Evolutionary conservation across 2,888 invertebrate genomes (phyloP).

Genomic region (Platerodrilus igneus): DNA sequence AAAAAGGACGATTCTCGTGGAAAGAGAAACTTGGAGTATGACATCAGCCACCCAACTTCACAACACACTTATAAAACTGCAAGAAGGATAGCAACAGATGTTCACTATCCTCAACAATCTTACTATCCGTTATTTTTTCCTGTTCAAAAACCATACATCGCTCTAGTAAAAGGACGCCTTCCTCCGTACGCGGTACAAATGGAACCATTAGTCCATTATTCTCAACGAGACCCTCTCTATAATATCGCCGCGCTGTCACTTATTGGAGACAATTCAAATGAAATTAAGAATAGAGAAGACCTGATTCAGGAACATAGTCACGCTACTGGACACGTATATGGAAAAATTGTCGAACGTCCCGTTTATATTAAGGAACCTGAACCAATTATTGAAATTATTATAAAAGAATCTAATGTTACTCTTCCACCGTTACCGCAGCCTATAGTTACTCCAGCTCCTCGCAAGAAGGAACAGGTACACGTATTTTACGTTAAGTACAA

Average conservation of each 20-base stretch:
- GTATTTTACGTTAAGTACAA: conserved; percentile 90
- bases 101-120: conserved; percentile 35
- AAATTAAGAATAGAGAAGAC: conserved; percentile 50
- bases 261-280: conserved; percentile 46
- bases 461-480: conserved; percentile 79
- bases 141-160: conserved; percentile 35
- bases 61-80: conserved; percentile 53
- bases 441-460: conserved; percentile 51
- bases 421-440: conserved; percentile 60
- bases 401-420: conserved; percentile 82
- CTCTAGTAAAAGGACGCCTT: conserved; percentile 43
- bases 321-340: conserved; percentile 49
- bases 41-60: conserved; percentile 56
- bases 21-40: conserved; percentile 58
- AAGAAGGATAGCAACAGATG: conserved; percentile 53
- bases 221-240: conserved; percentile 73
- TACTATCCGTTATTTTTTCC: conserved; percentile 39
- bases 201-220: conserved; percentile 76
- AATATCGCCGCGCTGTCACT: conserved; percentile 51
- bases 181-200: conserved; percentile 76
- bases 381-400: conserved; percentile 88
- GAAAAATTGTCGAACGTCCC: conserved; percentile 47
- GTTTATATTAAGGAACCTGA: conserved; percentile 70
- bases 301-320: conserved; percentile 48
- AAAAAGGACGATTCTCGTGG: conserved; percentile 43